A percentile compares a stretch with the other conserved stretches of the same genome.
These are phyloP conservation scores for Hexactinellida sp. DNA, from an alignment of 37 sponge, comb jelly and placozoan genomes.

Conservation along the genomic window DNA sequence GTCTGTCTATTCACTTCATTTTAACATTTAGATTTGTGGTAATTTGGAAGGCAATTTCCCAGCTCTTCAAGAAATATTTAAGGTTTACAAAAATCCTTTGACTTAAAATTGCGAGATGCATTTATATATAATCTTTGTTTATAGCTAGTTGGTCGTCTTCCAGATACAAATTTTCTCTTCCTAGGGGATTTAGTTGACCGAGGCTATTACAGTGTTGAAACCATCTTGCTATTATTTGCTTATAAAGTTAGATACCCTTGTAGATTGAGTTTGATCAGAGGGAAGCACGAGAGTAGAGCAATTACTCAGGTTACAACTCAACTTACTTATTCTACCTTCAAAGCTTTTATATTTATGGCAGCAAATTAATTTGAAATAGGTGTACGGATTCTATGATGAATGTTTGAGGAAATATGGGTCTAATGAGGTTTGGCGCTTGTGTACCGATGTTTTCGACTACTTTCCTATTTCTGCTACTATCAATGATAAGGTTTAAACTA, in stretches of 20 bases:
- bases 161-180: slow-evolving; percentile 94
- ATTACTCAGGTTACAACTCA: slow-evolving; percentile 75
- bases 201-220: slow-evolving; percentile 98
- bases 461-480: slow-evolving; percentile 91
- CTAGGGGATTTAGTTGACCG: slow-evolving; percentile 98
- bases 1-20: neutral
- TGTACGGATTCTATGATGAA: slow-evolving; percentile 99
- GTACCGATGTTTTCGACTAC: slow-evolving; percentile 99
- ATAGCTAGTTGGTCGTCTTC: slow-evolving; percentile 94
- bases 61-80: slow-evolving; percentile 87
- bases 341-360: too few relatives aligned
- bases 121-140: neutral
- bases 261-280: slow-evolving; percentile 80
- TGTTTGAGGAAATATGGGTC: slow-evolving; percentile 93
- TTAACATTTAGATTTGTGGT: slow-evolving; percentile 71
- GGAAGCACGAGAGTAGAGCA: slow-evolving; percentile 92
- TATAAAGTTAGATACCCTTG: slow-evolving; percentile 93
- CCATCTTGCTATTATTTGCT: slow-evolving; percentile 87
- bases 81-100: slow-evolving; percentile 36
- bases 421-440: slow-evolving; percentile 95
- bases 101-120: neutral
- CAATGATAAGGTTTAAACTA: slow-evolving; percentile 17
- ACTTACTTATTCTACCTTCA: too few relatives aligned
- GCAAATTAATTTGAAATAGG: too few relatives aligned
- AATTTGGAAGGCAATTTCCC: slow-evolving; percentile 91